Percentiles rank a stretch among this genome's conserved stretches.
Conservation (phyloP, 2,113 vertebrate species). For the Coturnix japonica region DNA sequence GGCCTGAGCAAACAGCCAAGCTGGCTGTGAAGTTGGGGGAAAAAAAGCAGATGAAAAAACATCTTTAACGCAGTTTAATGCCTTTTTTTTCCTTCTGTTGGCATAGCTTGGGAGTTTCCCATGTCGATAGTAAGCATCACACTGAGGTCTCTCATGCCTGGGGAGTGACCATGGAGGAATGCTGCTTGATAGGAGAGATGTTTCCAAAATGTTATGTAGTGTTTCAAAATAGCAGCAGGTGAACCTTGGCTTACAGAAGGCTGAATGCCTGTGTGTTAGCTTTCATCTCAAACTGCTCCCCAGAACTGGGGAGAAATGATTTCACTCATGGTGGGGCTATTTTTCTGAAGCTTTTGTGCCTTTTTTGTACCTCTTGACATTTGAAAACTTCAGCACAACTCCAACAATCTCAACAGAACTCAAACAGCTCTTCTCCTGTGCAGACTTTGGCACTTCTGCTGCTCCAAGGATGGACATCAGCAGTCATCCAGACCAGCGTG, state of each 20-base stretch:
- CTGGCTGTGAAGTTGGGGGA: background rate
- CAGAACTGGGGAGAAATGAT: background rate
- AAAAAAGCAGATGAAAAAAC: background rate
- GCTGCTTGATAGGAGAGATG: fast-evolving
- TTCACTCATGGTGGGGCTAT: background rate
- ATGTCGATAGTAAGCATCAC: background rate
- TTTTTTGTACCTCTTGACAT: background rate
- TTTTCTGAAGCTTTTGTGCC: background rate
- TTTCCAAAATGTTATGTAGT: fast-evolving
- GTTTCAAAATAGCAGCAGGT: background rate
- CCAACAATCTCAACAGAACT: too few relatives aligned
- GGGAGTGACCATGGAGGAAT: fast-evolving
- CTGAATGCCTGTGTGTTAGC: fast-evolving
- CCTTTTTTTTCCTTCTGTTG: background rate
- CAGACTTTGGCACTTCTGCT: background rate
- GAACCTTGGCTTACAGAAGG: background rate
- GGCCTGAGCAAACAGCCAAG: background rate
- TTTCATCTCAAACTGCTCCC: background rate
- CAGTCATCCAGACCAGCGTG: background rate
- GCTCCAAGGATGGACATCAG: background rate
- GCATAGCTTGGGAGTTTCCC: background rate
- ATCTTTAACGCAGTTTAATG: background rate
- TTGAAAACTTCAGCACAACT: background rate
- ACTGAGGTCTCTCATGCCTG: background rate
- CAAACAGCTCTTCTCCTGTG: background rate